These are phyloP conservation scores for Scatophagus argus DNA, from an alignment of 2,113 vertebrate species.

Conservation along the genomic window DNA sequence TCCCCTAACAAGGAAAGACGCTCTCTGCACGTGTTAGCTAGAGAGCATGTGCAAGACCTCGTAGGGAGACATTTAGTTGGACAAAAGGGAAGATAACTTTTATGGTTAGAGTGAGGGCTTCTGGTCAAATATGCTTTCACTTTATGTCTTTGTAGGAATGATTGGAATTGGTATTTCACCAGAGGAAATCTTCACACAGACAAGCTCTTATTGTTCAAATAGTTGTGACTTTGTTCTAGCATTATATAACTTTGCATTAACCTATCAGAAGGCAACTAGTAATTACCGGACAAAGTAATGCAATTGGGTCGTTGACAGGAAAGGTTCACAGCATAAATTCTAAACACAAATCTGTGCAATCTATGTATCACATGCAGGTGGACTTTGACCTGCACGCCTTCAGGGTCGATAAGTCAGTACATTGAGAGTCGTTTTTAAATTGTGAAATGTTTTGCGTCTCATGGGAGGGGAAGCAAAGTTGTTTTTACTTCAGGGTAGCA, in stretches of 20 bases:
- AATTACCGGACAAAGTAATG: background rate
- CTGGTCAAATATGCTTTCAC: background rate
- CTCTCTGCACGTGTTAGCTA: conserved; percentile 52
- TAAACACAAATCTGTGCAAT: background rate
- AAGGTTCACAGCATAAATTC: background rate
- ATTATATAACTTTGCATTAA: conserved; percentile 4
- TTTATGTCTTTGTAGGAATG: background rate
- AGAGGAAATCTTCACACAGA: background rate
- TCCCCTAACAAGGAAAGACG: conserved; percentile 85
- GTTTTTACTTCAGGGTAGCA: background rate
- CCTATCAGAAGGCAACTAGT: background rate
- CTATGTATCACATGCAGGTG: conserved; percentile 1
- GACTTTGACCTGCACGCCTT: conserved; percentile 20
- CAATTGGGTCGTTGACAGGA: background rate
- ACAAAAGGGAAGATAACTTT: background rate
- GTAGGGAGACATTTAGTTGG: background rate
- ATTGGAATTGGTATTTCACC: background rate
- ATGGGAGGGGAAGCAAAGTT: background rate
- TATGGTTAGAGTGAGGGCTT: background rate
- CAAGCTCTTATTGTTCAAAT: conserved; percentile 11
- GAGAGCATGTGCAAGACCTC: background rate
- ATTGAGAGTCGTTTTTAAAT: background rate
- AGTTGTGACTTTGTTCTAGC: background rate
- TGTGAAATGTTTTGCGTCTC: background rate
- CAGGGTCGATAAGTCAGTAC: background rate